Evolutionary conservation across 2,113 vertebrate species (phyloP).

Genomic region (Conger conger): DNA sequence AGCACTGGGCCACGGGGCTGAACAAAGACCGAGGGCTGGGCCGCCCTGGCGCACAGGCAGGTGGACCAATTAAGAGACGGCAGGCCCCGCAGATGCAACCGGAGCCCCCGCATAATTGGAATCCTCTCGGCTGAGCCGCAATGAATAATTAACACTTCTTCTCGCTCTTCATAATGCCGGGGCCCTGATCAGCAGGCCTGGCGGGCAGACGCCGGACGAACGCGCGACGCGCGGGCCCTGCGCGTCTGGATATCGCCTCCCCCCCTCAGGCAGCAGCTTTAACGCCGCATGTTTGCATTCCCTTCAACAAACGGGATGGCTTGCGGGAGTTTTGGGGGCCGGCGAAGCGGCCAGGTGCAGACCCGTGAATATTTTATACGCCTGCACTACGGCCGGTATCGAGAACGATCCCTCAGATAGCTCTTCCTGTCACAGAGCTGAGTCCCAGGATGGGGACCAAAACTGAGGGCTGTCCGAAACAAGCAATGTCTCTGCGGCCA

Average conservation of each 20-base stretch:
- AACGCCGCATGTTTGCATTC: background rate
- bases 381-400: slow-evolving; percentile 50
- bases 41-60: slow-evolving; percentile 56
- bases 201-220: slow-evolving; percentile 29
- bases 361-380: slow-evolving; percentile 67
- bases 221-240: background rate
- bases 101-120: slow-evolving; percentile 66
- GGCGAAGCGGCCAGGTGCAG: slow-evolving; percentile 61
- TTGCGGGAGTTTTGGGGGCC: background rate
- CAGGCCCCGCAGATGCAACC: slow-evolving; percentile 54
- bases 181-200: slow-evolving; percentile 40
- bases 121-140: slow-evolving; percentile 51
- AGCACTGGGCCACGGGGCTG: background rate
- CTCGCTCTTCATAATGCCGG: slow-evolving; percentile 49
- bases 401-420: slow-evolving; percentile 38
- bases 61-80: slow-evolving; percentile 70
- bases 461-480: slow-evolving; percentile 60
- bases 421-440: slow-evolving; percentile 30
- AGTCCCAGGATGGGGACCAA: slow-evolving; percentile 41
- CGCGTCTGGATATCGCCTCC: background rate
- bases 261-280: background rate
- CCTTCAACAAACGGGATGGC: background rate
- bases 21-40: slow-evolving; percentile 24
- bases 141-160: slow-evolving; percentile 75
- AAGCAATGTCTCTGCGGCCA: slow-evolving; percentile 59